These are phyloP conservation scores for Maniola jurtina DNA, from an alignment of 1,140 invertebrate genomes.

Conservation along the genomic window DNA sequence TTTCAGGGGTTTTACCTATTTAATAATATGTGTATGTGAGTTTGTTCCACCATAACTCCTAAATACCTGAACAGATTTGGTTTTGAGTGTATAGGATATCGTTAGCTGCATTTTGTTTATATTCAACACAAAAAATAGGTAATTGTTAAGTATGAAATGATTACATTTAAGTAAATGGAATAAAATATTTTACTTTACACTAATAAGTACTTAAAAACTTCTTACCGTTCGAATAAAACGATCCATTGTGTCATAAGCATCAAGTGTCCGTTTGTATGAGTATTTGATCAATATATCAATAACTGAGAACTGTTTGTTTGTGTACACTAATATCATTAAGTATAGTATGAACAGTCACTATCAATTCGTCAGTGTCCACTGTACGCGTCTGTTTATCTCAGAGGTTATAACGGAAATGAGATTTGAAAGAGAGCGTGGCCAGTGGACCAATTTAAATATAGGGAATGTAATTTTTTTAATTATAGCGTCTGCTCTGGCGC, in stretches of 20 bases:
- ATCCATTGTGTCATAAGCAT: neutral
- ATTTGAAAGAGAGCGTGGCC: neutral
- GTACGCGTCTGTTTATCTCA: neutral
- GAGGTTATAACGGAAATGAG: neutral
- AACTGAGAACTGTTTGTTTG: neutral
- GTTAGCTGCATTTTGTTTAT: too few relatives aligned
- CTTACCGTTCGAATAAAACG: constrained; percentile 1
- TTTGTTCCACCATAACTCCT: too few relatives aligned
- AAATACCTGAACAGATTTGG: too few relatives aligned
- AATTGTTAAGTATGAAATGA: too few relatives aligned
- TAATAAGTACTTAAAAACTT: neutral
- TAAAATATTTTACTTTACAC: too few relatives aligned
- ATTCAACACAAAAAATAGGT: too few relatives aligned
- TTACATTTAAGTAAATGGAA: too few relatives aligned
- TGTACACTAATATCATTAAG: neutral
- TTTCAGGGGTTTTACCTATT: too few relatives aligned
- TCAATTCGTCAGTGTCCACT: neutral
- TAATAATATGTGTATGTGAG: too few relatives aligned
- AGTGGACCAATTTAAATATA: neutral
- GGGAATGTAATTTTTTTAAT: neutral
- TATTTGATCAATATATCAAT: neutral
- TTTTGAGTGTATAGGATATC: too few relatives aligned
- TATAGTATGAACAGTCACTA: neutral
- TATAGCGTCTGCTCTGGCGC: neutral
- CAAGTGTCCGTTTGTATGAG: neutral